Evolutionary conservation across 2,797 vertebrate genomes (phyloP), one percentile per base, ranked within the genome.

Genomic region (Anisognathus igniventris): DNA sequence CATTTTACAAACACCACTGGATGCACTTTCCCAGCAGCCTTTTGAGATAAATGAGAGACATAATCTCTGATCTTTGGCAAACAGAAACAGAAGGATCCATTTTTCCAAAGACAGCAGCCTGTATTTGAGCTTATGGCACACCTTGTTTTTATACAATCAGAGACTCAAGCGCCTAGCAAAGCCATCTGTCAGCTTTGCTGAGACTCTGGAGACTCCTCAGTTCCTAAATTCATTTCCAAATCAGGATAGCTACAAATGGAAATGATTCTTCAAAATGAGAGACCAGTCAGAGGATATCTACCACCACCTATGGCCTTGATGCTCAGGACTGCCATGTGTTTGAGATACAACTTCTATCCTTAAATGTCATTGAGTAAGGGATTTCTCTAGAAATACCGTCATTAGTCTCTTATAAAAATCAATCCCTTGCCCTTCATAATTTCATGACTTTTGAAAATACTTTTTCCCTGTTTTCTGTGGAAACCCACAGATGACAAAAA

Each of bases 371-470:
- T 0, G 0, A 68, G 12, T 37, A 54, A 64, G 19, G 19, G 12
- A 60, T 88, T 94, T 84, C 51, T 74, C 10, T 37, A 90, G 25
- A 90, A 78, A 65, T 20, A 31, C 2, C 14, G 33, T 31, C 9
- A 27, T 37, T 67, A 28, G 2, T 18, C 10, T 56, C 28, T 58
- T 35, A 37, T 20, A 58, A 77, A 88, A 91, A 74, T 47, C 37
- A 76, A 2, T 33, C 15, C 4, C 11, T 65, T 88, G 24, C 3
- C 18, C 24, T 86, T 53, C 50, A 24, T 23, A 80, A 7, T 35
- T 65, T 65, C 57, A n/a, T 54, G 47, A 83, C 14, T n/a, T 90
- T 44, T 77, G 50, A 83, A 86, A 91, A 80, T 9, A 77, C 31
- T 1, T 88, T 76, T 72, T 22, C 33, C 12, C 5, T 28, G 2